Percentiles rank a stretch among this genome's conserved stretches.
These are phyloP conservation scores for Phrynosoma blainvillii DNA, from an alignment of 2,113 vertebrate genomes.

Conservation along the genomic window DNA sequence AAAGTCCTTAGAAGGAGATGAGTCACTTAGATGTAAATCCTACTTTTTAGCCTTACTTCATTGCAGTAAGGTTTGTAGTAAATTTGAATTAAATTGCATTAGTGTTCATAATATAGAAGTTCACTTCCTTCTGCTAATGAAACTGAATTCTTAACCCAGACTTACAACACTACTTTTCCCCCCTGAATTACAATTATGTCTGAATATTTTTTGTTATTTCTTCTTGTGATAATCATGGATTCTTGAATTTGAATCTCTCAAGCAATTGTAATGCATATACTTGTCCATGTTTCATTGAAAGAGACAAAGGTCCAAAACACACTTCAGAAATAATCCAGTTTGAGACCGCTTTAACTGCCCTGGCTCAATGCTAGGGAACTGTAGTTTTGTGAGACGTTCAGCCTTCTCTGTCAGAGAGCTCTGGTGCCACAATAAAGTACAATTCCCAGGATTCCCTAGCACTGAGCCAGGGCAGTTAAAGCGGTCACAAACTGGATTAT, in stretches of 20 bases:
- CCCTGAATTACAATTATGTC: neutral
- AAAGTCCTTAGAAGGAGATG: neutral
- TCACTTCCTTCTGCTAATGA: neutral
- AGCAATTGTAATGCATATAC: no score
- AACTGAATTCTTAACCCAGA: neutral
- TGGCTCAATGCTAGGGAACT: no score
- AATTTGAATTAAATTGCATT: neutral
- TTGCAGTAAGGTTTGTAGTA: neutral
- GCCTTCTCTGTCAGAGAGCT: no score
- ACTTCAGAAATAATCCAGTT: no score
- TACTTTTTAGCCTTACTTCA: neutral
- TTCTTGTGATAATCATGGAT: neutral
- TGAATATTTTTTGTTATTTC: neutral
- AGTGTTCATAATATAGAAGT: neutral
- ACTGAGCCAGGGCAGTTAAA: no score
- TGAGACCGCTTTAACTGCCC: no score
- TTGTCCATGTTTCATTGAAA: neutral
- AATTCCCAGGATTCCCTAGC: no score
- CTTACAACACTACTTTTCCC: neutral
- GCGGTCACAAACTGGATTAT: no score
- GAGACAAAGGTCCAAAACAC: neutral
- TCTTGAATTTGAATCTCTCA: neutral
- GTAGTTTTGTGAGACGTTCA: no score
- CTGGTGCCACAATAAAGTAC: no score
- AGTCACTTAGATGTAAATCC: neutral